Base-by-base conservation (phyloP, 2,113 vertebrate genomes). In the Panthera leo region DNA sequence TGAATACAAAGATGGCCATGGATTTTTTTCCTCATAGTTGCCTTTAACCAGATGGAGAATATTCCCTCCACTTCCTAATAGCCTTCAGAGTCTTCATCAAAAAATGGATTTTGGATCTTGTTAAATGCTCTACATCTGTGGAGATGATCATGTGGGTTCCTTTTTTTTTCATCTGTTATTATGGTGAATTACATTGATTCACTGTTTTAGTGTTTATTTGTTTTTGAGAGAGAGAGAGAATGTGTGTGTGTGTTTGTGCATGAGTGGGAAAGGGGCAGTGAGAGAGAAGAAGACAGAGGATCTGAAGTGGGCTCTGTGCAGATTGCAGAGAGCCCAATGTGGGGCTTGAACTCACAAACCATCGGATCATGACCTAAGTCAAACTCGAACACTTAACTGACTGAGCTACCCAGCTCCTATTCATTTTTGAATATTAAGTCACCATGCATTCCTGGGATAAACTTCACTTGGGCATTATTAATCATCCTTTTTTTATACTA, bases 61-160 rank as follows among this genome's bases (percentile, higher is more conserved):
- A 29, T 42, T 93, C 31, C 42, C 1, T 55, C 14, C n/a, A 73
- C 53, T 84, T 95, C 23, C 31, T 88, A 68, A 42, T 39, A 93
- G 14, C 45, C 63, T 83, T 79, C 58, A 93, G 5, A 84, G 5
- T 86, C 42, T 96, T 95, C 78, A 71, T n/a, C 34, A 91, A 65
- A 65, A 93, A 96, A 55, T 51, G 25, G 31, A 58, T 71, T 97
- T 48, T 73, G 27, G 80, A 34, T 86, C 75, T 89, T 95, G 14
- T 84, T 71, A 67, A 73, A 61, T 87, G 21, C 29, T 87, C 45
- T 88, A 5, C 39, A 58, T 88, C 36, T 91, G 7, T 88, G 16
- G 39, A 83, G 42, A 21, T 78, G 34, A 83, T 58, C 16, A 45
- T 51, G 36, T 80, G 2, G 11, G 23, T 80, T 86, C 12, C 42